Base-by-base conservation (phyloP, 2,888 invertebrate species). In the Epinotia demarniana region DNA sequence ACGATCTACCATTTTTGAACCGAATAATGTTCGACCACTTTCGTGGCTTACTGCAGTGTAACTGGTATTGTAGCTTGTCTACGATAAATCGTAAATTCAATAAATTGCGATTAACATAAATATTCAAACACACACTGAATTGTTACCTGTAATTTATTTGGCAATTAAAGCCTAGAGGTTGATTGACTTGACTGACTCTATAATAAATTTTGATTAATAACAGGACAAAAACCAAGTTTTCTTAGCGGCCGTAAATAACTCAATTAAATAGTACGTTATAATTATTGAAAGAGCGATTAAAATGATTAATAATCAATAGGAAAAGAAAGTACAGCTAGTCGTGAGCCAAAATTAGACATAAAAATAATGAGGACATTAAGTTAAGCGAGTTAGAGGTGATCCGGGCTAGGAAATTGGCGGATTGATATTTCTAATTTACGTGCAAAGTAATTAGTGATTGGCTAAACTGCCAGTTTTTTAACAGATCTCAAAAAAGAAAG, bases 311-410 rank as follows among this genome's bases (percentile, higher is more conserved):
- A 92, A 92, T 92, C 92, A 92, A 93, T 92, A 82, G 81, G 83
- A 84, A 87, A 87, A 81, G 91, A 92, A 92, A 92, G 92, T 92
- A 89, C 90, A 81, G 91, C 90, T 91, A 91, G 87, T 74, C 75
- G 78, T 77, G 86, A 87, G 83, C 84, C 86, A 89, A 87, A 87
- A 84, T 86, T 85, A 85, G 85, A 86, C 84, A 85, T 85, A 89
- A 91, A 92, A 92, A 89, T 91, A 92, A 93, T 92, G 90, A 91
- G 90, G 83, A 86, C 84, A 86, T 89, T 89, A 84, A 89, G 90
- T 89, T 88, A 88, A 87, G 86, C 86, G 89, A 85, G 85, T 84
- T 86, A 79, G 85, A 81, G 82, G 83, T 83, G 83, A 84, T 82
- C 80, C 80, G 74, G 85, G 89, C 90, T 80, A 82, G 12, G 71